Evolutionary conservation across 2,113 vertebrate species (phyloP), one percentile per base, ranked within the genome.

Genomic region (Cyanoderma ruficeps): DNA sequence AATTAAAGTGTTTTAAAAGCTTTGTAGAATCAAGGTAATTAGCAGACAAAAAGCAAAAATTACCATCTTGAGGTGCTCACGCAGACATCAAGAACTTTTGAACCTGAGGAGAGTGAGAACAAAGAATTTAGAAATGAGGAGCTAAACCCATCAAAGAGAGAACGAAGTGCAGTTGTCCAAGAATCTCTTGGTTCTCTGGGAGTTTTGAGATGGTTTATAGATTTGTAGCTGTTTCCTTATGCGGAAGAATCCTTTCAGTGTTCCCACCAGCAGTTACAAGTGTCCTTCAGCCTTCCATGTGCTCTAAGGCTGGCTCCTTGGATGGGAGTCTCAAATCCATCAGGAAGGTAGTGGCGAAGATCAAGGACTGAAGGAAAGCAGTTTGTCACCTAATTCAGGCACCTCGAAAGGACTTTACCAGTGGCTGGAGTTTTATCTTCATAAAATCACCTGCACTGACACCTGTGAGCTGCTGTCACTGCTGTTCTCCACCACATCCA

Each of bases 401-500:
- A 25, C 22, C 27, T 47, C 9, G 3, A 83, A 63, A 65, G 56
- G 35, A 6, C 11, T 63, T 56, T 56, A 49, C 25, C 47, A n/a
- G 9, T 0, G 0, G 8, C 14, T 63, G 59, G 55, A 47, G 27
- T 20, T 41, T 12, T 90, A 19, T 41, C 28, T 42, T 41, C 42
- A 22, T 7, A 13, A 71, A 47, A 60, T 50, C 44, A 15, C 41
- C 59, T 46, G 17, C 16, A 10, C 9, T 42, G 15, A 25, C 49
- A 6, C 35, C 25, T 1, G 4, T 33, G 46, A 85, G 9, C 17
- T 31, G 60, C 47, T 87, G 35, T 37, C 59, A 3, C 23, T 63
- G 70, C 24, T 39, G 21, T 14, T 47, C 27, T 1, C 49, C 68
- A 24, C 7, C 33, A 12, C 0, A 10, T 11, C n/a, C 27, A 0